A percentile compares a stretch with the other conserved stretches of the same genome.
Conservation (phyloP, 2,113 vertebrate species). For the Sylvia atricapilla region DNA sequence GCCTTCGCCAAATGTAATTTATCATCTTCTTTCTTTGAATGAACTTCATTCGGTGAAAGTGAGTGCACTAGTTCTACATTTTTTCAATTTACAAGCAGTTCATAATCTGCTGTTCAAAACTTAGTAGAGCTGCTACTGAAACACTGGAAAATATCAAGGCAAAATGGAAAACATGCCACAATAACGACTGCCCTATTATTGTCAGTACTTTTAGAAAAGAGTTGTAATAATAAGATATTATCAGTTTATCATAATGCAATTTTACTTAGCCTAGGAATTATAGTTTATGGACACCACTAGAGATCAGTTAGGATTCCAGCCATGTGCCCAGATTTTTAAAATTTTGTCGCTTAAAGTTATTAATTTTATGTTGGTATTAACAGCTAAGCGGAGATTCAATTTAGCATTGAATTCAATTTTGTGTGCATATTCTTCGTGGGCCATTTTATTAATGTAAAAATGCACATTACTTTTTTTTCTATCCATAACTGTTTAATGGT, state of each 20-base stretch:
- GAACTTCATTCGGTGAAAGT: neutral
- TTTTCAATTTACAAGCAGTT: slow-evolving; percentile 26
- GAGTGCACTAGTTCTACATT: slow-evolving; percentile 40
- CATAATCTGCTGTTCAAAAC: neutral
- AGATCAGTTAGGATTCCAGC: neutral
- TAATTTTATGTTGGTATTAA: neutral
- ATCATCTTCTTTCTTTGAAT: slow-evolving; percentile 13
- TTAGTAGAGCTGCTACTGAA: neutral
- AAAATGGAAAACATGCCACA: neutral
- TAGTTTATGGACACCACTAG: neutral
- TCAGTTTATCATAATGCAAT: neutral
- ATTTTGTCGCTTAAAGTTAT: neutral
- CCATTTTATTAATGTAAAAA: neutral
- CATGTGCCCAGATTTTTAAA: neutral
- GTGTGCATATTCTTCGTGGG: neutral
- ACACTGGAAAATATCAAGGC: neutral
- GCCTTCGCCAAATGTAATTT: neutral
- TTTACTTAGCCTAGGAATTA: slow-evolving; percentile 2
- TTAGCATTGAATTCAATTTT: neutral
- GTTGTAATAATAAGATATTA: neutral
- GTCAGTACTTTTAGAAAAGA: neutral
- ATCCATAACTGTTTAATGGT: neutral
- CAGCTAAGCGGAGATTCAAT: neutral
- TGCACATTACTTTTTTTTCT: neutral
- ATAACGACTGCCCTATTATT: neutral